Base-by-base conservation (phyloP, 2,888 invertebrate species). In the Stenoptilia bipunctidactyla region DNA sequence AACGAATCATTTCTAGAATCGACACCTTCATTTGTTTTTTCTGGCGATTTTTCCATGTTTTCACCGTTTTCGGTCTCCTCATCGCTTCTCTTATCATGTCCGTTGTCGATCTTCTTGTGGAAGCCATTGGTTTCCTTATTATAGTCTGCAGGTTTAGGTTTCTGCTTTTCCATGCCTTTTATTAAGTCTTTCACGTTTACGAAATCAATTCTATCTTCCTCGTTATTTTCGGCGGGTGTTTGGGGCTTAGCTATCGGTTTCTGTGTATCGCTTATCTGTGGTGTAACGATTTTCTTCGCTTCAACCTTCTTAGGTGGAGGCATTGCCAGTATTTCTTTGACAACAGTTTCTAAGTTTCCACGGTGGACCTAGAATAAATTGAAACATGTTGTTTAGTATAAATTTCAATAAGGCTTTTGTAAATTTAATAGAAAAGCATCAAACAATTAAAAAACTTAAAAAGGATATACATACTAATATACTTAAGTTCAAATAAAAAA, bases 181-280 rank as follows among this genome's bases (percentile, higher is more conserved):
- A 89, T 86, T 10, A 88, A 63, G 53, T 88, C 87, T 61, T 85
- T 85, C 13, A 88, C 88, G 42, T 85, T 85, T n/a, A 85, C 75
- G 40, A 83, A 85, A 43, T 86, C 86, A 27, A 84, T 80, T 44
- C 83, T 71, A 40, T 85, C 77, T 46, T 85, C 83, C 43, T 85
- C 77, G 64, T 69, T 77, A 0, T 58, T 51, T 42, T 76, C 76
- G 1, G 53, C 49, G 4, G 50, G 42, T 1, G 53, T 61, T 53
- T 58, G 52, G 0, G 59, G 52, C 45, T 67, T 73, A 0, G 53
- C 35, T 1, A 47, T 42, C 0, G 56, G 47, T 46, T 70, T 71
- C 1, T 65, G 52, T 47, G 79, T 74, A 27, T 73, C 76, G 1
- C 52, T 50, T 35, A 60, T 58, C 9, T 46, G 40, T 8, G 66